phyloP scores from a whole-genome alignment of 2,888 invertebrate genomes.

The Cephus pulcher region DNA sequence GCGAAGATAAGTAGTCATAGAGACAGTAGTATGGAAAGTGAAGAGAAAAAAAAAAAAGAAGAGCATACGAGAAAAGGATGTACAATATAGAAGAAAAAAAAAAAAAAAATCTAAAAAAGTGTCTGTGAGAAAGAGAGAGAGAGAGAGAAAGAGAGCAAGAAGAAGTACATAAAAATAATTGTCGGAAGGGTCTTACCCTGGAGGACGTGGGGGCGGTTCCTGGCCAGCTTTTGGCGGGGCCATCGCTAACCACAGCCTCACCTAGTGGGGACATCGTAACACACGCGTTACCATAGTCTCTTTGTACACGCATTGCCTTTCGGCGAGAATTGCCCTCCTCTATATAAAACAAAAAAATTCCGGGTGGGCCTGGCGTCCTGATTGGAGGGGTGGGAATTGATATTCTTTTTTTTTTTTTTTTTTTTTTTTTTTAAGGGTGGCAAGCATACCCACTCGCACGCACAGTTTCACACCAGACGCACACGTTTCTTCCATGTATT shows the following conservation, averaged over 20 bases:
- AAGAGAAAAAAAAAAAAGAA: conserved; percentile 24
- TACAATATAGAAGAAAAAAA: conserved; percentile 41
- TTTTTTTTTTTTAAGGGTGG: not conserved
- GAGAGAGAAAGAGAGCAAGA: conserved; percentile 11
- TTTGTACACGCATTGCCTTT: conserved; percentile 18
- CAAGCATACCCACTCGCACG: not conserved
- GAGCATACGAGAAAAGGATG: conserved; percentile 33
- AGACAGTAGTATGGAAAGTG: not conserved
- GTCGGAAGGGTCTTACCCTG: conserved; percentile 72
- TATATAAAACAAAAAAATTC: not conserved
- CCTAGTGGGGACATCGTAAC: conserved; percentile 66
- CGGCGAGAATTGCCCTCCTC: not conserved
- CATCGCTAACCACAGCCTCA: conserved; percentile 67
- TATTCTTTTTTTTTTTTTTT: not conserved
- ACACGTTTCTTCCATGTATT: not conserved
- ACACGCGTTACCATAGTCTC: conserved; percentile 63
- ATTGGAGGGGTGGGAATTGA: not conserved
- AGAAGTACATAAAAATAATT: conserved; percentile 54
- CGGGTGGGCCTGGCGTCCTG: not conserved
- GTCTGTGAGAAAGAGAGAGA: conserved; percentile 26
- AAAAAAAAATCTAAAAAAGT: conserved; percentile 33
- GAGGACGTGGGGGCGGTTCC: conserved; percentile 69
- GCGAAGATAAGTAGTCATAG: not conserved
- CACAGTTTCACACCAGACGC: not conserved
- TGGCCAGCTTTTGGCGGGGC: conserved; percentile 67